phyloP scores from a whole-genome alignment of 2,888 invertebrate species.

The Nymphalis urticae region DNA sequence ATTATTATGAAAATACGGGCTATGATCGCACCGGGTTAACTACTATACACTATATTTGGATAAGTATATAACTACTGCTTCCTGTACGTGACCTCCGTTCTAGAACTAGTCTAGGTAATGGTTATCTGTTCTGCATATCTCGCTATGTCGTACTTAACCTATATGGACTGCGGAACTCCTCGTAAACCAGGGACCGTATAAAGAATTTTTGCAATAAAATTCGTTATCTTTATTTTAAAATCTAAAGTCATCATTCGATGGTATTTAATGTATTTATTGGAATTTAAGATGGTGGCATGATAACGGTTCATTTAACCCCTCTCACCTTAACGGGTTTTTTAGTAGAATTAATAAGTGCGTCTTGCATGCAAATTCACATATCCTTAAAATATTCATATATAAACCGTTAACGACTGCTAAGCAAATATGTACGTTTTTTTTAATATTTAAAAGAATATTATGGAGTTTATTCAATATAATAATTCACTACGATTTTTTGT shows the following conservation, averaged over 20 bases:
- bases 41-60: conserved; percentile 16
- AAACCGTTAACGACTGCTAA: not conserved
- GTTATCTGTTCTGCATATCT: conserved; percentile 36
- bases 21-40: conserved; percentile 1
- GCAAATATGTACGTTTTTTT: not conserved
- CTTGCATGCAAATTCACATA: not conserved
- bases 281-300: conserved; percentile 13
- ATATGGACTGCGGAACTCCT: conserved; percentile 37
- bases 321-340: conserved; percentile 6
- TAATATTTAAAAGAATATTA: too few species aligned
- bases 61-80: conserved; percentile 29
- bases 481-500: too few species aligned
- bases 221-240: conserved; percentile 20
- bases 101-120: conserved; percentile 32
- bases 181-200: conserved; percentile 24
- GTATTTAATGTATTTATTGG: conserved; percentile 17
- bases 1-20: conserved; percentile 1
- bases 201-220: conserved; percentile 20
- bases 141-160: conserved; percentile 33
- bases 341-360: not conserved
- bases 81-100: conserved; percentile 43
- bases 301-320: conserved; percentile 8
- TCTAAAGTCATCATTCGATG: conserved; percentile 4
- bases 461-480: too few species aligned
- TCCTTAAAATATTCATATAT: not conserved